Conservation (phyloP, 2,113 vertebrate species). For the Myxocyprinus asiaticus region DNA sequence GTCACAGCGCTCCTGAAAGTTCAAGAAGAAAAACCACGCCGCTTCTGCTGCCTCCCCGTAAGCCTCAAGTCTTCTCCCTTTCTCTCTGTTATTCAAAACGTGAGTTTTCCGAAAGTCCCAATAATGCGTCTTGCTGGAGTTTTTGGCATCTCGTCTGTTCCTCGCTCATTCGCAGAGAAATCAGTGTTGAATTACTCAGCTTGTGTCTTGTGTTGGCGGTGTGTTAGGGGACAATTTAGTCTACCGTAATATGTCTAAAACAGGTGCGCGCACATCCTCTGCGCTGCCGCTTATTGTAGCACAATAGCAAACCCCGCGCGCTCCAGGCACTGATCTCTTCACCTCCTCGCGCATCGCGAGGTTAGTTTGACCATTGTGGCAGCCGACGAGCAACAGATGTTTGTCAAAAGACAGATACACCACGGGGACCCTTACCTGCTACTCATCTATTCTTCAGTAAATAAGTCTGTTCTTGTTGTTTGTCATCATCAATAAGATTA, state of each 20-base stretch:
- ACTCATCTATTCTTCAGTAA: conserved; percentile 48
- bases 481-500: background rate
- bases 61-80: conserved; percentile 44
- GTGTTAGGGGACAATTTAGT: conserved; percentile 72
- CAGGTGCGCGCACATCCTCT: conserved; percentile 75
- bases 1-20: conserved; percentile 65
- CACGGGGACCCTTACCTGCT: conserved; percentile 58
- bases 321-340: conserved; percentile 73
- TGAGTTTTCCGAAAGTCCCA: conserved; percentile 67
- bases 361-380: conserved; percentile 71
- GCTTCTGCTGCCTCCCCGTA: conserved; percentile 24
- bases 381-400: conserved; percentile 74
- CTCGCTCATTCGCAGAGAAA: conserved; percentile 73
- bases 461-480: conserved; percentile 8
- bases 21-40: conserved; percentile 68
- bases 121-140: conserved; percentile 57
- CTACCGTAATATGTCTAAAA: conserved; percentile 86
- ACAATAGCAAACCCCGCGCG: conserved; percentile 64
- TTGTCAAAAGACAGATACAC: conserved; percentile 58
- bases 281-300: conserved; percentile 59
- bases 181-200: conserved; percentile 77
- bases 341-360: conserved; percentile 71
- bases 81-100: conserved; percentile 60
- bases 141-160: conserved; percentile 78
- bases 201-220: conserved; percentile 61